Percentiles rank a stretch among this genome's conserved stretches.
Conservation (phyloP, 2,113 vertebrate genomes). For the Coracopsis vasa region DNA sequence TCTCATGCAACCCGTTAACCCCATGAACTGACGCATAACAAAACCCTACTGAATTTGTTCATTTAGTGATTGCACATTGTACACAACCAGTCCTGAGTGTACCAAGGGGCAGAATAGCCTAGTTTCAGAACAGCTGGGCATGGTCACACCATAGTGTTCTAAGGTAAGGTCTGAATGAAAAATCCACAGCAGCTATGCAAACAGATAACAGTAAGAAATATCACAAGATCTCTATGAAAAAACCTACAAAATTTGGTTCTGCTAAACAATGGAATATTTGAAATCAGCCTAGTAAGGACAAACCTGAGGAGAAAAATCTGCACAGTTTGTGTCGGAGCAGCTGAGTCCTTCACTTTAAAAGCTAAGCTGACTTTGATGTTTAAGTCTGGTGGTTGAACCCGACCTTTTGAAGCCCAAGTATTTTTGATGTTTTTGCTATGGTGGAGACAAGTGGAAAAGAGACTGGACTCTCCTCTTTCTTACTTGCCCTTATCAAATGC, state of each 20-base stretch:
- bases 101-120: background rate
- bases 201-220: background rate
- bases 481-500: background rate
- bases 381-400: background rate
- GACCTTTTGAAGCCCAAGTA: background rate
- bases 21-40: accelerated
- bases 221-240: background rate
- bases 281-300: background rate
- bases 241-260: background rate
- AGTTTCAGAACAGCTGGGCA: background rate
- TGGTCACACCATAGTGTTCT: background rate
- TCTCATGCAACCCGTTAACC: background rate
- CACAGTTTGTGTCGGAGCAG: accelerated
- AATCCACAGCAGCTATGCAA: background rate
- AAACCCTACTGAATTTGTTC: background rate
- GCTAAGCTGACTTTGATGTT: background rate
- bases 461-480: background rate
- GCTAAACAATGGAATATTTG: background rate
- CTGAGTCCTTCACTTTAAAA: background rate
- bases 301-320: background rate
- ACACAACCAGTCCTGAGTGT: background rate
- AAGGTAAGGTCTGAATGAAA: background rate
- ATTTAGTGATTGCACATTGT: background rate
- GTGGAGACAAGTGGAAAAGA: background rate
- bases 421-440: background rate